A percentile compares a stretch with the other conserved stretches of the same genome.
Evolutionary conservation across 2,113 vertebrate genomes (phyloP).

Genomic region (Otis tarda): DNA sequence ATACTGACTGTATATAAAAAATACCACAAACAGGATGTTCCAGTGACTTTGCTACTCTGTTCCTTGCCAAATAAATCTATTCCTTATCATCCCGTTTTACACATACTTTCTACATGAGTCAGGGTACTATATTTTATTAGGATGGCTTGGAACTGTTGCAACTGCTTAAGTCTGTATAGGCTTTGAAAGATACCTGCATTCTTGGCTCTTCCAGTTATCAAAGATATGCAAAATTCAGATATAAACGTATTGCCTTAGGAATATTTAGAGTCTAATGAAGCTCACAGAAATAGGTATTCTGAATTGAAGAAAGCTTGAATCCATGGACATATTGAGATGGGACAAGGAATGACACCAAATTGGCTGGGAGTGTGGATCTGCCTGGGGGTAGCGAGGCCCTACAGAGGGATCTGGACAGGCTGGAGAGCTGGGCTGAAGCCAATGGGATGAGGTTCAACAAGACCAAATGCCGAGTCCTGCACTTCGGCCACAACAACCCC

Average conservation of each 20-base stretch:
- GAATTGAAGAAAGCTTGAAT: neutral
- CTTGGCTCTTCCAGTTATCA: neutral
- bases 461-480: too few relatives aligned
- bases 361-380: too few relatives aligned
- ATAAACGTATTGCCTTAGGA: neutral
- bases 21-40: conserved; percentile 68
- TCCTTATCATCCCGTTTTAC: conserved; percentile 16
- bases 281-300: neutral
- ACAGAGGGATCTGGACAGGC: too few relatives aligned
- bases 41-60: neutral
- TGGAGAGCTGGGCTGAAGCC: too few relatives aligned
- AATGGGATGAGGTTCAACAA: too few relatives aligned
- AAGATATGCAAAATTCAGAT: neutral
- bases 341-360: too few relatives aligned
- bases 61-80: conserved; percentile 1
- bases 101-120: neutral
- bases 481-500: too few relatives aligned
- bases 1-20: conserved; percentile 20
- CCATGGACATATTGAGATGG: accelerated
- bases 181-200: neutral
- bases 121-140: neutral
- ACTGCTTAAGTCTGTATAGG: neutral
- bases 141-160: neutral
- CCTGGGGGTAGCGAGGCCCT: too few relatives aligned
- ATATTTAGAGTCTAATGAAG: neutral